Evolutionary conservation across 2,113 vertebrate genomes (phyloP).

Genomic region (Microtus ochrogaster): DNA sequence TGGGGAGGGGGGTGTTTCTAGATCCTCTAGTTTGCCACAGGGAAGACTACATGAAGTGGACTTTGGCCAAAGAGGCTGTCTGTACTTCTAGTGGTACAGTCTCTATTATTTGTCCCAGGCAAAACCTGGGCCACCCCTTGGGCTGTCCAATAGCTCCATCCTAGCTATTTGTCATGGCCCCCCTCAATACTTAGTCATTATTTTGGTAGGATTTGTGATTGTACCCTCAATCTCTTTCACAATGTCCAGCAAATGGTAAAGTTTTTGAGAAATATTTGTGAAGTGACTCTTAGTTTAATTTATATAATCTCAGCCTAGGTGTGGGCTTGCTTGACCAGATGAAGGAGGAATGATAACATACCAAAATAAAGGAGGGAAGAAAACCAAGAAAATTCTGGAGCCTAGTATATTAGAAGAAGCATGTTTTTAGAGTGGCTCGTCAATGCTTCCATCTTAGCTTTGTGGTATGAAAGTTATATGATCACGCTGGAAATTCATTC

Average conservation of each 20-base stretch:
- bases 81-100: not conserved
- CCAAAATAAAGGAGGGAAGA: not conserved
- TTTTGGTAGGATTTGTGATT: not conserved
- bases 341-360: not conserved
- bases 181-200: not conserved
- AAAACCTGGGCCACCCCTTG: not conserved
- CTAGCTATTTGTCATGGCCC: too few relatives aligned
- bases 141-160: not conserved
- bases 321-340: not conserved
- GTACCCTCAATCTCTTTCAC: not conserved
- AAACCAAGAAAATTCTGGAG: not conserved
- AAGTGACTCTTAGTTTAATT: not conserved
- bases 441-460: not conserved
- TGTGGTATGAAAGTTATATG: not conserved
- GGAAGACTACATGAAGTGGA: not conserved
- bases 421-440: not conserved
- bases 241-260: not conserved
- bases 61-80: not conserved
- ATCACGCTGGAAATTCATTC: not conserved
- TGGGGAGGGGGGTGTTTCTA: not conserved
- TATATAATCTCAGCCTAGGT: not conserved
- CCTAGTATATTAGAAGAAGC: not conserved
- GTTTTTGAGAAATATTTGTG: constrained; percentile 44
- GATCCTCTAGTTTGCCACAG: not conserved
- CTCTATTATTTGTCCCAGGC: not conserved